A percentile compares a stretch with the other conserved stretches of the same genome.
Conservation (phyloP, 1,140 invertebrate species). For the Euura saliciscinereae region DNA sequence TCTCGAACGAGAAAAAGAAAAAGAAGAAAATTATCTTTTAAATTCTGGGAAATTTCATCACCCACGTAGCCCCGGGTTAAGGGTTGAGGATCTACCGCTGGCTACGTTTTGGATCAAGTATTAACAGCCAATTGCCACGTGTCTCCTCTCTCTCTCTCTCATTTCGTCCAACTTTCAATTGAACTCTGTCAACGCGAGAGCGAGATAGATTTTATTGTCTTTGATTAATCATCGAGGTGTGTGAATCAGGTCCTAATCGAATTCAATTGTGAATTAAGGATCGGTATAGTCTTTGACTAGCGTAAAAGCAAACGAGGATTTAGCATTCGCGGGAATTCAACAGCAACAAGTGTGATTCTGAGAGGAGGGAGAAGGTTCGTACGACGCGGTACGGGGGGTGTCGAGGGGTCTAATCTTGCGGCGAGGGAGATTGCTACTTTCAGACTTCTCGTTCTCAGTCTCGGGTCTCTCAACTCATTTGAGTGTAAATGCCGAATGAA, state of each 20-base stretch:
- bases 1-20: too few species aligned
- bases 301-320: too few species aligned
- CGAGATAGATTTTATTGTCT: too few species aligned
- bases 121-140: neutral
- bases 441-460: constrained; percentile 17
- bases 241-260: too few species aligned
- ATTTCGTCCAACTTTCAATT: neutral
- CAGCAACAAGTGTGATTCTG: constrained; percentile 4
- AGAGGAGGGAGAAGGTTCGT: neutral
- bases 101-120: neutral
- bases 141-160: neutral
- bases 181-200: neutral
- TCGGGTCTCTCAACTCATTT: constrained; percentile 19
- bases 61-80: neutral
- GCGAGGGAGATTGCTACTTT: neutral
- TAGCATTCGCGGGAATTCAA: neutral
- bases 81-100: neutral
- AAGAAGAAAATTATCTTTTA: constrained; percentile 25
- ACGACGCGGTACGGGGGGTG: neutral
- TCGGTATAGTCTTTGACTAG: too few species aligned
- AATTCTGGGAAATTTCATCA: constrained; percentile 37
- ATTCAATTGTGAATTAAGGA: too few species aligned
- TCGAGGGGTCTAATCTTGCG: neutral
- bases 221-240: too few species aligned
- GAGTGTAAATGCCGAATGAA: neutral